Evolutionary conservation across 92 coral and sea anemone genomes (phyloP).

Genomic region (Parazoanthus atlanticus): DNA sequence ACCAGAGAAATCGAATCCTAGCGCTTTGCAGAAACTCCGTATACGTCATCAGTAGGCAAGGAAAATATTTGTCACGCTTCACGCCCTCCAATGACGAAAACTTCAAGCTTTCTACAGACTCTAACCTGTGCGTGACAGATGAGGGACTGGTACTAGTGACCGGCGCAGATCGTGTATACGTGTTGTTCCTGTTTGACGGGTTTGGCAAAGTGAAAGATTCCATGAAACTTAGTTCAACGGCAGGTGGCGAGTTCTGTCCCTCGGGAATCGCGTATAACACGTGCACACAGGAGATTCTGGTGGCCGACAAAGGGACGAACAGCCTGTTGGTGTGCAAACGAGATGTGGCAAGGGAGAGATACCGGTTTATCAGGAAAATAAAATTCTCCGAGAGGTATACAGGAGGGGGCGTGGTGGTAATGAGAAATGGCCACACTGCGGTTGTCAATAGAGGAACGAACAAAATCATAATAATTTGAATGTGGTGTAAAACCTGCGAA

Average conservation of each 20-base stretch:
- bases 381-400: constrained; percentile 59
- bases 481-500: too few relatives aligned
- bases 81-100: constrained; percentile 40
- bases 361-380: constrained; percentile 52
- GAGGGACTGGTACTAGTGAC: constrained; percentile 57
- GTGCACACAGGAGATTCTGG: constrained; percentile 61
- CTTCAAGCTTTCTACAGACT: constrained; percentile 54
- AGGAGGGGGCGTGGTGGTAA: constrained; percentile 58
- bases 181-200: constrained; percentile 51
- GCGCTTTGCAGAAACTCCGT: constrained; percentile 53
- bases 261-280: constrained; percentile 62
- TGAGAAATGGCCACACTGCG: constrained; percentile 71
- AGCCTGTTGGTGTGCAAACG: constrained; percentile 58
- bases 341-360: constrained; percentile 10
- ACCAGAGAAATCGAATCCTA: constrained; percentile 50
- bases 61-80: constrained; percentile 51
- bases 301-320: constrained; percentile 67
- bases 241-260: constrained; percentile 47
- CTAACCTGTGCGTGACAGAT: constrained; percentile 63
- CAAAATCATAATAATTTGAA: constrained; percentile 30
- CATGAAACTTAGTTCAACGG: constrained; percentile 44
- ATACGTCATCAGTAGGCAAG: constrained; percentile 55
- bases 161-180: constrained; percentile 50
- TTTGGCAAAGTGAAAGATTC: constrained; percentile 49
- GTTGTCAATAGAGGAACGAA: constrained; percentile 58